Base-by-base conservation (phyloP, 2,113 vertebrate species). In the Telmatochromis sp. region DNA sequence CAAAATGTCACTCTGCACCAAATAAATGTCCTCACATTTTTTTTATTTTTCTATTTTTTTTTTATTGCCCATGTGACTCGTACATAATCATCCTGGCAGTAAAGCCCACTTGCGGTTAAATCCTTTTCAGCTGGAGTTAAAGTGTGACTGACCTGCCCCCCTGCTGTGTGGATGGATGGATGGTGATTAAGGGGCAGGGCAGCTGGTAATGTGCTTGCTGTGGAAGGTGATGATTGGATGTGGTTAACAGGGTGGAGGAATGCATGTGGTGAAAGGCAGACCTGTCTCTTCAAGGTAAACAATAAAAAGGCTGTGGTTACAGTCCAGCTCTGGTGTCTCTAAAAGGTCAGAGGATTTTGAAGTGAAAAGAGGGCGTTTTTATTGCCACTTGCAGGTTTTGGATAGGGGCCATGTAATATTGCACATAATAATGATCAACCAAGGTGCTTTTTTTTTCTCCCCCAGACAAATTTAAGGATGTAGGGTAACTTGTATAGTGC, bases 171-270 rank as follows among this genome's bases (percentile, higher is more conserved):
- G 93, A 82, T 87, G 71, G 92, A 65, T 89, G 75, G 75, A 37
- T 82, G 54, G 79, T 88, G 87, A 87, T 92, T 89, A 86, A 87
- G 37, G 79, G 63, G 80, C 37, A 68, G 83, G 73, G 21, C 87
- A 91, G 86, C 73, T 92, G 87, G 85, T 86, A 89, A 89, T 88
- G 75, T 5, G n/a, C 14, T 80, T 37, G 86, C 63, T 80, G 55
- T 75, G 55, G 80, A 82, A 89, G 71, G 86, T 90, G 88, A 83
- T 91, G 89, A 92, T 89, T 92, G 65, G 89, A 91, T 82, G 84
- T 81, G 45, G 86, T 93, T 86, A 86, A 86, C 84, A 83, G 86
- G 45, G 73, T 80, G 45, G 75, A 89, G 89, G 91, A 95, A 93
- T 91, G 89, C 90, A 78, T 37, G 37, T 33, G 53, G 55, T 86